phyloP scores from a whole-genome alignment of 2,888 invertebrate species.

The Macropis europaea region DNA sequence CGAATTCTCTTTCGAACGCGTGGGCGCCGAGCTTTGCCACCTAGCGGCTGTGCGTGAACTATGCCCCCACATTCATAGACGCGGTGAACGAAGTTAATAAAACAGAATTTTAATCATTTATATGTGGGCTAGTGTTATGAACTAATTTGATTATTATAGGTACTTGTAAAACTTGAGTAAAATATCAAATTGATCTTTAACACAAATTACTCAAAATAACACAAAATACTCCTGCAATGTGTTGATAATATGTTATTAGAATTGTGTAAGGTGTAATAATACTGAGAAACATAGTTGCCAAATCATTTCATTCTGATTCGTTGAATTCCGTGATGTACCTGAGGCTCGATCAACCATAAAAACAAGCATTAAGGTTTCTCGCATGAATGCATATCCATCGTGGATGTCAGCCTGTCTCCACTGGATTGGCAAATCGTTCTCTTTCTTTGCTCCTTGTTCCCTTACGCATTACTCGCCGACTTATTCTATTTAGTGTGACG shows the following conservation, averaged over 20 bases:
- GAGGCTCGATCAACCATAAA: constrained; percentile 66
- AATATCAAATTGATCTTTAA: too few relatives aligned
- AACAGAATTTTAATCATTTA: too few relatives aligned
- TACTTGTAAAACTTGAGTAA: too few relatives aligned
- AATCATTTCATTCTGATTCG: constrained; percentile 29
- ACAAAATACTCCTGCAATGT: background rate
- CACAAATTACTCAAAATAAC: too few relatives aligned
- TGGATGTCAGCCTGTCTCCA: background rate
- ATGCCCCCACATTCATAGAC: too few relatives aligned
- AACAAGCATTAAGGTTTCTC: constrained; percentile 68
- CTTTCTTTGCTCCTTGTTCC: constrained; percentile 8
- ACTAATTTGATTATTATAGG: too few relatives aligned
- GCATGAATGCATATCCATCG: constrained; percentile 36
- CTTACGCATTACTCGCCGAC: background rate
- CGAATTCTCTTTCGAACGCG: too few relatives aligned
- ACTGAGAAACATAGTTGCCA: constrained; percentile 43
- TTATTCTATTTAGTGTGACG: too few relatives aligned
- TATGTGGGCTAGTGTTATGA: too few relatives aligned
- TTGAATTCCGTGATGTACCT: constrained; percentile 4
- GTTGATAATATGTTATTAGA: background rate
- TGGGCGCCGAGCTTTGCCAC: too few relatives aligned
- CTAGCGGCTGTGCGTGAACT: too few relatives aligned
- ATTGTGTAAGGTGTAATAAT: constrained; percentile 35
- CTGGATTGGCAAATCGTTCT: constrained; percentile 24
- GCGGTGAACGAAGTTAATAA: too few relatives aligned